A percentile compares a stretch with the other conserved stretches of the same genome.
These are phyloP conservation scores for Goniozus legneri DNA, from an alignment of 1,140 invertebrate species.

Conservation along the genomic window DNA sequence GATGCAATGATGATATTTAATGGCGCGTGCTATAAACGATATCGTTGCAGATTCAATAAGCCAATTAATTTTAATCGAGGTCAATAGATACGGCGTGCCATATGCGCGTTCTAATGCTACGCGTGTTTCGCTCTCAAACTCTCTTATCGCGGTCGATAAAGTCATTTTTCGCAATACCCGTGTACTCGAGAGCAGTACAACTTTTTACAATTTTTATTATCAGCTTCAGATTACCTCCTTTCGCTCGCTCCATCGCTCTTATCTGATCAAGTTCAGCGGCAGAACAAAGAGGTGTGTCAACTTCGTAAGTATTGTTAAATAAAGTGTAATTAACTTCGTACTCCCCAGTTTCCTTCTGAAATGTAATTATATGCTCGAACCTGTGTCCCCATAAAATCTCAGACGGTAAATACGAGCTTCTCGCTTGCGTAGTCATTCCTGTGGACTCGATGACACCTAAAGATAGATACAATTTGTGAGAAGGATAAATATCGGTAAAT, in stretches of 20 bases:
- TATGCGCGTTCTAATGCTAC: no score
- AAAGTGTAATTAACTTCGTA: conserved; percentile 93
- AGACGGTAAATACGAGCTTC: conserved; percentile 86
- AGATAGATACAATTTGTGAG: no score
- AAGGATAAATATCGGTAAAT: neutral
- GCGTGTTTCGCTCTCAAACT: conserved; percentile 9
- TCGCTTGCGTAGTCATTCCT: conserved; percentile 81
- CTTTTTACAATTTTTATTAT: neutral
- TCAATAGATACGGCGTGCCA: no score
- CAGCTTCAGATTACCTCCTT: conserved; percentile 33
- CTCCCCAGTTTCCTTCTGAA: conserved; percentile 85
- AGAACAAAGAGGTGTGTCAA: conserved; percentile 88
- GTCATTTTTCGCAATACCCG: conserved; percentile 1
- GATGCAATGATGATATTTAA: conserved; percentile 1
- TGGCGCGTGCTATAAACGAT: neutral
- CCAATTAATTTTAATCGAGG: conserved; percentile 23
- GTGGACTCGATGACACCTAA: conserved; percentile 76
- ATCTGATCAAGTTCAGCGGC: conserved; percentile 47
- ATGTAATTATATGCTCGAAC: conserved; percentile 84
- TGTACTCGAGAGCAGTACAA: neutral
- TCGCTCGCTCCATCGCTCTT: conserved; percentile 30
- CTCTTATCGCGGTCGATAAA: conserved; percentile 2
- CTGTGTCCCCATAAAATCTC: conserved; percentile 95
- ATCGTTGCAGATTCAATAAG: conserved; percentile 25
- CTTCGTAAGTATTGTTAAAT: conserved; percentile 88